phyloP scores from a whole-genome alignment of 2,888 invertebrate species.

The Tridacna crocea region DNA sequence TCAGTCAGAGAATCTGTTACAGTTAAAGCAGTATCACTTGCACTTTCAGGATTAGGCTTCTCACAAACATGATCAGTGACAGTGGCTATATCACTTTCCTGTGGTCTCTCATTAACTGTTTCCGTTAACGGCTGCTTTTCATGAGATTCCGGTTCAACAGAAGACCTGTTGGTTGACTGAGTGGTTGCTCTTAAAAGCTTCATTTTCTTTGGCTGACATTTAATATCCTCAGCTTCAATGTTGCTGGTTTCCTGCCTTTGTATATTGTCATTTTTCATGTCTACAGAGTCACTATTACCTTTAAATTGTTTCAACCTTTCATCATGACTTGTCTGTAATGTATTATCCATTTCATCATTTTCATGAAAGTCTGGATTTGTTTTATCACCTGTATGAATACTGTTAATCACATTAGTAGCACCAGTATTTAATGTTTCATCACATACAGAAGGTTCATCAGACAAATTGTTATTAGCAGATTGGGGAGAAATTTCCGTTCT shows the following conservation, averaged over 20 bases:
- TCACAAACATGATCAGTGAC: too few relatives aligned
- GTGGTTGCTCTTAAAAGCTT: conserved; percentile 54
- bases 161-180: background rate
- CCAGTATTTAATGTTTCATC: background rate
- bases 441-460: background rate
- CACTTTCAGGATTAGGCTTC: too few relatives aligned
- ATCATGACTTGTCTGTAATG: background rate
- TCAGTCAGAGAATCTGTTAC: too few relatives aligned
- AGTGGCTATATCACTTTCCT: too few relatives aligned
- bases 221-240: conserved; percentile 19
- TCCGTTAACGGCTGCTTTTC: background rate
- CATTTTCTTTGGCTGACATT: conserved; percentile 59
- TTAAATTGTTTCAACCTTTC: background rate
- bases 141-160: background rate
- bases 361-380: background rate
- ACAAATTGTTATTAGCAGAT: conserved; percentile 1
- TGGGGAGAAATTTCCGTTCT: background rate
- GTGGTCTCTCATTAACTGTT: too few relatives aligned
- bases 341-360: background rate
- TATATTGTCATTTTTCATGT: background rate
- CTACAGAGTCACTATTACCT: background rate
- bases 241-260: background rate
- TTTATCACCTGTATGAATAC: background rate
- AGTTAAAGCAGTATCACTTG: too few relatives aligned
- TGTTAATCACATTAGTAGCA: conserved; percentile 1